Percentiles rank a stretch among this genome's conserved stretches.
phyloP scores from a whole-genome alignment of 2,888 invertebrate species.

The Anthrax anthrax region DNA sequence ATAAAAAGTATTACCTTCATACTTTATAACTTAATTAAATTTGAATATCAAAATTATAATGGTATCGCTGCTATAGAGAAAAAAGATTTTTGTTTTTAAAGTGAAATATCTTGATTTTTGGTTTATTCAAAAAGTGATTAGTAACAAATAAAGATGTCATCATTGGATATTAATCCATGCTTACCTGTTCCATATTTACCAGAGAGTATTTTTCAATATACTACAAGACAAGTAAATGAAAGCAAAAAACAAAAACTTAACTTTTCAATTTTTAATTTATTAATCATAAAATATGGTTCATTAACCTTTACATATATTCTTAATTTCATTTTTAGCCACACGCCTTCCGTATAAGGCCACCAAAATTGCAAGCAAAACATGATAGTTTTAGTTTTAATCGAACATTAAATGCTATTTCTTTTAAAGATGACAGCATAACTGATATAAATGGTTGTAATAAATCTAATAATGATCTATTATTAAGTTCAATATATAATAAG shows the following conservation, averaged over 20 bases:
- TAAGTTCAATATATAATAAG: slow-evolving; percentile 32
- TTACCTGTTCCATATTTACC: not conserved
- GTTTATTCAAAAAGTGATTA: too few relatives aligned
- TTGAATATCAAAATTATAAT: too few relatives aligned
- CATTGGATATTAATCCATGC: not conserved
- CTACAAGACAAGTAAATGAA: not conserved
- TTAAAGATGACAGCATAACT: slow-evolving; percentile 15
- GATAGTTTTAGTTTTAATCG: slow-evolving; percentile 26
- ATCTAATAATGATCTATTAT: slow-evolving; percentile 15
- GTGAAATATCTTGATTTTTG: too few relatives aligned
- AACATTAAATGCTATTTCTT: slow-evolving; percentile 26
- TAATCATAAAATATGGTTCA: too few relatives aligned
- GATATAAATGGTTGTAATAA: not conserved
- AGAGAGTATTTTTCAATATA: not conserved
- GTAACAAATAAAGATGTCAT: not conserved
- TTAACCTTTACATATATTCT: too few relatives aligned
- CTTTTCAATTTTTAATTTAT: not conserved
- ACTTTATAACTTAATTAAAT: too few relatives aligned
- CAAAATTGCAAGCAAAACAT: slow-evolving; percentile 22
- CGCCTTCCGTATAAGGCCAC: slow-evolving; percentile 5
- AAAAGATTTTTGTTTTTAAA: too few relatives aligned
- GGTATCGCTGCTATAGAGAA: too few relatives aligned
- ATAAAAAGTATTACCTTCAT: too few relatives aligned
- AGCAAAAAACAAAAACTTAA: not conserved
- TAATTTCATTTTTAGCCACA: slow-evolving; percentile 8